Conservation (phyloP, 2,113 vertebrate species). For the Eubucco bourcierii region DNA sequence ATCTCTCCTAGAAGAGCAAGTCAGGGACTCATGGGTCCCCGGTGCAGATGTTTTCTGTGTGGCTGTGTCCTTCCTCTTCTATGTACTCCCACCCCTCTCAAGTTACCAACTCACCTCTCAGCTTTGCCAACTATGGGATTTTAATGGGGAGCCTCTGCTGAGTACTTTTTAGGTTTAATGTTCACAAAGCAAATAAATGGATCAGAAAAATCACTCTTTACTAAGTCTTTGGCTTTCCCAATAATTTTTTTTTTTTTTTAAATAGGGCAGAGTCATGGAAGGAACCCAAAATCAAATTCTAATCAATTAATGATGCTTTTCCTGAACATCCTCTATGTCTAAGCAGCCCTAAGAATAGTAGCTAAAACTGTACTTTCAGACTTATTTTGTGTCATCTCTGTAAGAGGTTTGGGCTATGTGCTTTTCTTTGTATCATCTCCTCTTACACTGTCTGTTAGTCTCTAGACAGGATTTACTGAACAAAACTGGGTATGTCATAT, state of each 20-base stretch:
- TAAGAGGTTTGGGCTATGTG: neutral
- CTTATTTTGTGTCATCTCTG: neutral
- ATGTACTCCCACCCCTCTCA: rapidly evolving
- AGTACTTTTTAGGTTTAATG: neutral
- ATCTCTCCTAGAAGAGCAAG: neutral
- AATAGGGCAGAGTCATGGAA: neutral
- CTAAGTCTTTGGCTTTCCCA: neutral
- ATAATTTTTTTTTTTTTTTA: neutral
- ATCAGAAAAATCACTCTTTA: neutral
- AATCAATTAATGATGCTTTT: neutral
- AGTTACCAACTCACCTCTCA: neutral
- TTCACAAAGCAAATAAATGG: neutral
- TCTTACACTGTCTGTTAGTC: neutral
- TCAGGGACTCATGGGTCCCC: neutral
- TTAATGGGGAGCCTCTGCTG: neutral
- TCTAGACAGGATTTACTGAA: neutral
- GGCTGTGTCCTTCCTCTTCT: neutral
- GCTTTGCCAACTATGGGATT: neutral
- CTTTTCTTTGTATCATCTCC: neutral
- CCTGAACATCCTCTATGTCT: neutral
- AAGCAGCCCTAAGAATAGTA: neutral
- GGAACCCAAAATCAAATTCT: neutral
- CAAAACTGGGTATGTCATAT: neutral
- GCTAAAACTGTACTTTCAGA: neutral
- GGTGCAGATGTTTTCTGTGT: rapidly evolving